These are phyloP conservation scores for Hipparchia sbordonii DNA, from an alignment of 2,888 invertebrate genomes.

Conservation along the genomic window DNA sequence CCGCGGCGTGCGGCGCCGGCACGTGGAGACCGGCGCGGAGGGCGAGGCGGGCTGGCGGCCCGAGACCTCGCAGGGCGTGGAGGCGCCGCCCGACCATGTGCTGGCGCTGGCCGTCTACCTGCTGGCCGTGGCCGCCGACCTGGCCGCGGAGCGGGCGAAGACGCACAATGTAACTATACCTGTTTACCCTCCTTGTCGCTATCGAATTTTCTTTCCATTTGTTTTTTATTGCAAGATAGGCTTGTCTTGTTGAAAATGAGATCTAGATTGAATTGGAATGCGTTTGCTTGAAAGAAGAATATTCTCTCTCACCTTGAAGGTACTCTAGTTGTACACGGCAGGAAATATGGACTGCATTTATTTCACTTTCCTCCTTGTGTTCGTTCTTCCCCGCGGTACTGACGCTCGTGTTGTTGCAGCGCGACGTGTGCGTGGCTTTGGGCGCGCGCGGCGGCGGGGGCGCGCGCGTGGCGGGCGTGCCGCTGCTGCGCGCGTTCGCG, in stretches of 20 bases:
- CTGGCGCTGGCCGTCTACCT: slow-evolving; percentile 93
- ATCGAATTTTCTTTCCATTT: too few relatives aligned
- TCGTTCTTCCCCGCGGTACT: too few relatives aligned
- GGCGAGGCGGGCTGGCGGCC: slow-evolving; percentile 66
- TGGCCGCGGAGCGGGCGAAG: slow-evolving; percentile 56
- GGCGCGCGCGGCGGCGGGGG: slow-evolving; percentile 39
- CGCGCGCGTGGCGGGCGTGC: slow-evolving; percentile 54
- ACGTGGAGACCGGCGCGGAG: slow-evolving; percentile 70
- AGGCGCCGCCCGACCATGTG: slow-evolving; percentile 90
- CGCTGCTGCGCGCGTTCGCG: slow-evolving; percentile 85
- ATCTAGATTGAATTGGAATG: too few relatives aligned
- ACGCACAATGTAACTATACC: slow-evolving; percentile 49
- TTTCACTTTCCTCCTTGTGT: too few relatives aligned
- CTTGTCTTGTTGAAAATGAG: too few relatives aligned
- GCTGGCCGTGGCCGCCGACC: slow-evolving; percentile 90
- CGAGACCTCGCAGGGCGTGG: slow-evolving; percentile 70
- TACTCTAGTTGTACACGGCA: too few relatives aligned
- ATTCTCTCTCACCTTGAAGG: too few relatives aligned
- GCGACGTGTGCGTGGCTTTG: slow-evolving; percentile 55
- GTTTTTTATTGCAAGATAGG: too few relatives aligned
- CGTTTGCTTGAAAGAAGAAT: too few relatives aligned
- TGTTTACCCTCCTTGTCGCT: too few relatives aligned
- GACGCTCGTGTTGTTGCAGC: slow-evolving; percentile 40
- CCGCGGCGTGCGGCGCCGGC: slow-evolving; percentile 88
- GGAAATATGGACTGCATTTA: too few relatives aligned